These are phyloP conservation scores for Myotis findleyi DNA, from an alignment of 2,797 vertebrate species.

Conservation along the genomic window DNA sequence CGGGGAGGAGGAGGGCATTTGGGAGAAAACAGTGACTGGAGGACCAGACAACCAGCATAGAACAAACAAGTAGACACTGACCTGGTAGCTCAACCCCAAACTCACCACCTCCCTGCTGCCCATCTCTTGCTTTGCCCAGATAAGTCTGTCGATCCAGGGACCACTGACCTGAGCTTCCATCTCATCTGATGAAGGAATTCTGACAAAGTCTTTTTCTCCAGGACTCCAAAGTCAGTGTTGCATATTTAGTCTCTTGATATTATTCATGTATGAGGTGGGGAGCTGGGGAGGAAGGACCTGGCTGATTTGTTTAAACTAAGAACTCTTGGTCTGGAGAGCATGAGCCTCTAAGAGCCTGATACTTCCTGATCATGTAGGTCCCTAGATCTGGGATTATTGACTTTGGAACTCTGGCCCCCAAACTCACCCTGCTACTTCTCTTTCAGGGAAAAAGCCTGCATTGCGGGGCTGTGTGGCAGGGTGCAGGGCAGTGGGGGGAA, in stretches of 20 bases:
- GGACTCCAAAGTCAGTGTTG: neutral
- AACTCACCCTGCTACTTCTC: neutral
- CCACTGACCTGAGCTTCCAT: neutral
- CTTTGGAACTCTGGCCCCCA: neutral
- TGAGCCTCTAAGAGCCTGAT: neutral
- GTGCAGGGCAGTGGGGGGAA: neutral
- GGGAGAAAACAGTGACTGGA: neutral
- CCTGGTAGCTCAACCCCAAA: neutral
- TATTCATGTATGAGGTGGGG: neutral
- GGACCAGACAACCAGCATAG: neutral
- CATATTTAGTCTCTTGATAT: neutral
- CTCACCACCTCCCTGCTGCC: neutral
- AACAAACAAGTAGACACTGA: neutral
- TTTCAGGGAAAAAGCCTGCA: neutral
- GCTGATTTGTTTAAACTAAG: neutral
- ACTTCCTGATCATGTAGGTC: neutral
- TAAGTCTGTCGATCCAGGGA: neutral
- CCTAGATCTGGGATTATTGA: neutral
- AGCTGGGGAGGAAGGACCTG: neutral
- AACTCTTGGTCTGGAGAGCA: neutral
- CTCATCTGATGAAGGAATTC: neutral
- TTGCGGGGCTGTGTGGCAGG: neutral
- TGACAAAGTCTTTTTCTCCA: neutral
- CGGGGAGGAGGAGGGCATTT: neutral
- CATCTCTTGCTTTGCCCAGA: neutral